A percentile compares a stretch with the other conserved stretches of the same genome.
Conservation (phyloP, 2,113 vertebrate species). For the Coryphaenoides rupestris region DNA sequence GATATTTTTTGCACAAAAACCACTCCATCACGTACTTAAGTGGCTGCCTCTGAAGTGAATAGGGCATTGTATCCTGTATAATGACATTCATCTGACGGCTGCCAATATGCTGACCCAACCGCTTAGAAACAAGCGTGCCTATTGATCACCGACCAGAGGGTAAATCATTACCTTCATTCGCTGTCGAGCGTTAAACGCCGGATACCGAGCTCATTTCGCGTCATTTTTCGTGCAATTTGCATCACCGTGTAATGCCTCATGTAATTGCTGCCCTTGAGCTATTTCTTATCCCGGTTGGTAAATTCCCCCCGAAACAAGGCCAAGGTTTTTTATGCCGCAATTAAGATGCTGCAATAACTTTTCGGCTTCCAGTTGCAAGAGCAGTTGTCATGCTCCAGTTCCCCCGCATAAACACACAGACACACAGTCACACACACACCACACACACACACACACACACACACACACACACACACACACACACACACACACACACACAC, state of each 20-base stretch:
- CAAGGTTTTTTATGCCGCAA: constrained; percentile 15
- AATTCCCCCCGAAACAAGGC: constrained; percentile 12
- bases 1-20: too few relatives aligned
- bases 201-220: constrained; percentile 34
- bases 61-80: constrained; percentile 22
- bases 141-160: constrained; percentile 12
- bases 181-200: constrained; percentile 8
- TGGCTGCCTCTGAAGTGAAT: constrained; percentile 18
- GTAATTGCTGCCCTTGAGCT: constrained; percentile 26
- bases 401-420: too few relatives aligned
- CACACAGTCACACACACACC: too few relatives aligned
- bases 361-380: too few relatives aligned
- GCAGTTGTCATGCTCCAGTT: too few relatives aligned
- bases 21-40: background rate
- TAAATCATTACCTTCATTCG: constrained; percentile 28
- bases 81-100: constrained; percentile 33
- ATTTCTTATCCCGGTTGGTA: constrained; percentile 11
- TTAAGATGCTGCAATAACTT: background rate
- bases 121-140: constrained; percentile 37
- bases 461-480: too few relatives aligned
- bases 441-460: too few relatives aligned
- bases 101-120: constrained; percentile 15
- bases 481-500: too few relatives aligned
- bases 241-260: constrained; percentile 39
- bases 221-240: constrained; percentile 41